Percentiles rank a stretch among this genome's conserved stretches.
Evolutionary conservation across 2,113 vertebrate genomes (phyloP).

Genomic region (Tretioscincus oriximinensis): DNA sequence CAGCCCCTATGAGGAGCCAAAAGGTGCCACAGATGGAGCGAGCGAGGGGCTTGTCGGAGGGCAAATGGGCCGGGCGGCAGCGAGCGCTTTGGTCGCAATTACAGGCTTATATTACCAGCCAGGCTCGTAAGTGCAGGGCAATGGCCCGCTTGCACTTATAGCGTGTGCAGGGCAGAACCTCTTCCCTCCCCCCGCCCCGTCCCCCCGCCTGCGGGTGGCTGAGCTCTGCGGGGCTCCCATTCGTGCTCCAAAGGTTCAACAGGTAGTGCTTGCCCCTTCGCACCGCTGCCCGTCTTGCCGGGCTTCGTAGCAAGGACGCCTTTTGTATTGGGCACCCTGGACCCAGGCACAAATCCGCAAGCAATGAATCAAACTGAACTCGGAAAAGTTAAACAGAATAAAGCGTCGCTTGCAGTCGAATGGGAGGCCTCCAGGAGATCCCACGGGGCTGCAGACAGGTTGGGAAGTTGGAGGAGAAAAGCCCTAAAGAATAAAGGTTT

Average conservation of each 20-base stretch:
- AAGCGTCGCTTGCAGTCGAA: no score
- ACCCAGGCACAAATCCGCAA: no score
- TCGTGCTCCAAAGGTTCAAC: background rate
- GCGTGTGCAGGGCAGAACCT: background rate
- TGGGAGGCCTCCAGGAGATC: no score
- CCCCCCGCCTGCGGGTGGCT: background rate
- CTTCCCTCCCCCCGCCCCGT: background rate
- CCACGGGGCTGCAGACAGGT: no score
- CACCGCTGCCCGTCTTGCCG: slow-evolving; percentile 1
- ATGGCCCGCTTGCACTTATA: background rate
- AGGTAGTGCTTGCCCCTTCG: slow-evolving; percentile 36
- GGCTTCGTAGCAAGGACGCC: no score
- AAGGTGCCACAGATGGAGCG: background rate
- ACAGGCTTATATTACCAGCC: no score
- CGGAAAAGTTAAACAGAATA: no score
- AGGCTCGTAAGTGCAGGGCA: background rate
- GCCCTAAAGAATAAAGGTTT: no score
- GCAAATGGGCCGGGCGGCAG: background rate
- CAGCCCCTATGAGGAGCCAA: slow-evolving; percentile 8
- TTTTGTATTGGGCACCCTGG: no score
- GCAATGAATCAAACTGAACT: no score
- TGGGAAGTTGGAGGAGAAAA: no score
- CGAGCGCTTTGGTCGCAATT: background rate
- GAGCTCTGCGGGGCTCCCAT: slow-evolving; percentile 46
- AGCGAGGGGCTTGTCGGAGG: background rate